Conservation (phyloP, 2,797 vertebrate genomes). For the Otolemur crassicaudatus region DNA sequence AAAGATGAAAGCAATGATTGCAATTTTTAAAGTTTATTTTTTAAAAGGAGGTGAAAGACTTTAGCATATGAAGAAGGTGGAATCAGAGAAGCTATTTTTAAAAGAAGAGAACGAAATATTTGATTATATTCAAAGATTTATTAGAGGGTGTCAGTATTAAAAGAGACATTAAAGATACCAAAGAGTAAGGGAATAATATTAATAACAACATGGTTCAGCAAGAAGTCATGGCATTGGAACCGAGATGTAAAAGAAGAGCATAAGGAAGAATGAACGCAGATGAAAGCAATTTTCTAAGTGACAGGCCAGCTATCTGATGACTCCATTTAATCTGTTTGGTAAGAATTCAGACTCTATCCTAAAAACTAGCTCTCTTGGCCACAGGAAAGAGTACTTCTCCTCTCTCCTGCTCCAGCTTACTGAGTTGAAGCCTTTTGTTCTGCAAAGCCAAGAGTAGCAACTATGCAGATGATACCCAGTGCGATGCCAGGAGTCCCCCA, state of each 20-base stretch:
- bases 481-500: conserved; percentile 37
- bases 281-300: conserved; percentile 30
- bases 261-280: background rate
- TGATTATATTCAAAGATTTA: background rate
- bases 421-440: conserved; percentile 36
- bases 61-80: background rate
- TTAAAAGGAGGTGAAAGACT: background rate
- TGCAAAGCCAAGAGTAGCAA: conserved; percentile 59
- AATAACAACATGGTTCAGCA: background rate
- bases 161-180: background rate
- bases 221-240: background rate
- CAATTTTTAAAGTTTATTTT: background rate
- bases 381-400: conserved; percentile 41
- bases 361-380: conserved; percentile 62
- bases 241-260: background rate
- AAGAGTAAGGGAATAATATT: background rate
- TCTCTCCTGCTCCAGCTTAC: conserved; percentile 1
- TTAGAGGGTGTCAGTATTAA: background rate
- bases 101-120: background rate
- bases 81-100: background rate
- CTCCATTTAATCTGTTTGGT: conserved; percentile 55
- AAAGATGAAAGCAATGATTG: background rate
- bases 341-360: conserved; percentile 7
- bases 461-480: conserved; percentile 34
- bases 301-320: conserved; percentile 39